These are phyloP conservation scores for Ciconia boyciana DNA, from an alignment of 2,113 vertebrate genomes.

Conservation along the genomic window DNA sequence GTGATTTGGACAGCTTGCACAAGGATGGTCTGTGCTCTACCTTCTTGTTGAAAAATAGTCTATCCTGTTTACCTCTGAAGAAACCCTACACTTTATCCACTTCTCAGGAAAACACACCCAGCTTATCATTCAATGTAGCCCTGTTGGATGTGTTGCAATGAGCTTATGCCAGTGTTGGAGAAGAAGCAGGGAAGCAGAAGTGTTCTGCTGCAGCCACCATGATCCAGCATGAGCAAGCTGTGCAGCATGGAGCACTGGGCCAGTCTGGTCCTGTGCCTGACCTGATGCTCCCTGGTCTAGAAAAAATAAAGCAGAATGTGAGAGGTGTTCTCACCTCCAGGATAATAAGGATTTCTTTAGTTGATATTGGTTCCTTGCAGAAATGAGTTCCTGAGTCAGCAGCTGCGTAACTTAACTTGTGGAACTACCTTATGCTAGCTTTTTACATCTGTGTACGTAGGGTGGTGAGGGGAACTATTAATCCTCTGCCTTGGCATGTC, in stretches of 20 bases:
- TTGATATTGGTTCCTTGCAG: not conserved
- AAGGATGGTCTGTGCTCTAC: not conserved
- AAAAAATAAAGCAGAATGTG: not conserved
- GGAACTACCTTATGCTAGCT: not conserved
- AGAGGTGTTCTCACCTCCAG: not conserved
- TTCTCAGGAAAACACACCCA: not conserved
- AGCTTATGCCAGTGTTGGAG: not conserved
- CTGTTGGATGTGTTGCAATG: not conserved
- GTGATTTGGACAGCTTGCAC: not conserved
- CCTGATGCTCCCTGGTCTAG: not conserved
- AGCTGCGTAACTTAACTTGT: not conserved
- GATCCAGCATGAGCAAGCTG: not conserved
- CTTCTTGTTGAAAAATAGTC: not conserved
- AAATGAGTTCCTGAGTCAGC: not conserved
- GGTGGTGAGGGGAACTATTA: not conserved
- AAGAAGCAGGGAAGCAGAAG: not conserved
- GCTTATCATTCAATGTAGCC: not conserved
- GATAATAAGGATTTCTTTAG: not conserved
- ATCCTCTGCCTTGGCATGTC: not conserved
- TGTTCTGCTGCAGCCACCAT: not conserved
- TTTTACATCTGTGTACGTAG: not conserved
- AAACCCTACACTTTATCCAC: not conserved
- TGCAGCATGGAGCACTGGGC: not conserved
- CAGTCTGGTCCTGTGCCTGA: not conserved
- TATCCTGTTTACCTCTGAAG: not conserved